These are phyloP conservation scores for Phalloptychus januarius DNA, from an alignment of 2,797 vertebrate genomes.

Conservation along the genomic window DNA sequence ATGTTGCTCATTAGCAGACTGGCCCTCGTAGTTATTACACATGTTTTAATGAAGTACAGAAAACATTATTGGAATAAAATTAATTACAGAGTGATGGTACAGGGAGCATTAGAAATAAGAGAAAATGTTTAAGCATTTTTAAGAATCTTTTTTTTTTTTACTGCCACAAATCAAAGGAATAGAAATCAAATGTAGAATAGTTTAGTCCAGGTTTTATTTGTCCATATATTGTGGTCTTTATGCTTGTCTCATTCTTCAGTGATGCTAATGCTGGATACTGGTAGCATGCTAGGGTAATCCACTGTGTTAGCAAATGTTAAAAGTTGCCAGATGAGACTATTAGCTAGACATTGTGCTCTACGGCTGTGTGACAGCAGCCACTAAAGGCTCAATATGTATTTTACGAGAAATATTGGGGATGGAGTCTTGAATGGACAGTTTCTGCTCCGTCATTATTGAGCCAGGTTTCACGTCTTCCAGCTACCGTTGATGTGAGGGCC, in stretches of 20 bases:
- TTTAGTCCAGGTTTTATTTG: neutral
- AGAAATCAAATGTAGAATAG: neutral
- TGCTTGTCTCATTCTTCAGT: neutral
- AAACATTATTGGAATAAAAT: neutral
- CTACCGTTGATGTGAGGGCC: conserved; percentile 39
- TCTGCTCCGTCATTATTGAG: conserved; percentile 57
- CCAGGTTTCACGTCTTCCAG: conserved; percentile 34
- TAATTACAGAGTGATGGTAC: neutral
- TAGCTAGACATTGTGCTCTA: conserved; percentile 29
- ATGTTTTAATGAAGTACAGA: neutral
- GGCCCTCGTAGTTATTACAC: too few species aligned
- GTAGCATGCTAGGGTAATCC: too few species aligned
- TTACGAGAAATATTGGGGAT: conserved; percentile 68
- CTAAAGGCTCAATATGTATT: conserved; percentile 76
- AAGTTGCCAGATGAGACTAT: too few species aligned
- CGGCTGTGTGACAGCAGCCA: conserved; percentile 57
- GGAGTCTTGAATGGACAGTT: conserved; percentile 69
- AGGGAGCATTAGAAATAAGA: neutral
- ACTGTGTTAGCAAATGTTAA: too few species aligned
- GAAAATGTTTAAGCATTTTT: neutral
- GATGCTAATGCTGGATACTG: neutral
- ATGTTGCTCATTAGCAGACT: conserved; percentile 15
- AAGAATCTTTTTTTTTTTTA: neutral
- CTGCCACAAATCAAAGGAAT: neutral
- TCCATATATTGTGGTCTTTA: neutral